Evolutionary conservation across 1,140 invertebrate species (phyloP), one percentile per base, ranked within the genome.

Genomic region (Orchesella cincta): DNA sequence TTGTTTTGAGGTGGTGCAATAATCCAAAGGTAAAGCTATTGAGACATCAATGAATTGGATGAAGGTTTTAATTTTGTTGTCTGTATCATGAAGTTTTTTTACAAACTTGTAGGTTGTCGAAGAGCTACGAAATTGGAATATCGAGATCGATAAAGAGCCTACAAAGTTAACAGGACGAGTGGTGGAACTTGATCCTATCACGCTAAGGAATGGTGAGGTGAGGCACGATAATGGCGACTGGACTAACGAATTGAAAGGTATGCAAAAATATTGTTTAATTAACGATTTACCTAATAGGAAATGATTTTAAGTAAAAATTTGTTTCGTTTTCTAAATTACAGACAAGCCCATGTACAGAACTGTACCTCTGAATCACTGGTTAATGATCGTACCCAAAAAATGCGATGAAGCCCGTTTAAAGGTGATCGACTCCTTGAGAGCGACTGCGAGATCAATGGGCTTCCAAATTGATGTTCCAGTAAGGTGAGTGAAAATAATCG

Each of bases 361-460:
- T 0, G 34, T 18, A 0, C 14, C 73, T 0, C 1, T 23, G 3
- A 54, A 31, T 14, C 85, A 84, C 52, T 87, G 86, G 86, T 82
- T 85, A 29, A 76, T 88, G 1, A 80, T 87, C 29, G 84, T 83
- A 39, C 84, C 84, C 12, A 73, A 77, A 5, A 46, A 82, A 80
- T 92, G 94, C 84, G 76, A 8, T 52, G 81, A 2, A 34, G 39
- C 39, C 14, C 1, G 18, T 16, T 18, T 39, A 2, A 3, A 51
- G 20, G 84, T 82, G 79, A 91, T 8, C 89, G 95, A 85, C 85
- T 96, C 5, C 88, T 93, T 0, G 91, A 96, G 0, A 87, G 31
- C 5, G 5, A 35, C 34, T 12, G 67, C 29, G 16, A 71, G 23
- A 51, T 14, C 67, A 23, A 31, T 71, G 18, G 73, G 54, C 34